Evolutionary conservation across 2,888 invertebrate genomes (phyloP).

Genomic region (Petrolisthes cinctipes): DNA sequence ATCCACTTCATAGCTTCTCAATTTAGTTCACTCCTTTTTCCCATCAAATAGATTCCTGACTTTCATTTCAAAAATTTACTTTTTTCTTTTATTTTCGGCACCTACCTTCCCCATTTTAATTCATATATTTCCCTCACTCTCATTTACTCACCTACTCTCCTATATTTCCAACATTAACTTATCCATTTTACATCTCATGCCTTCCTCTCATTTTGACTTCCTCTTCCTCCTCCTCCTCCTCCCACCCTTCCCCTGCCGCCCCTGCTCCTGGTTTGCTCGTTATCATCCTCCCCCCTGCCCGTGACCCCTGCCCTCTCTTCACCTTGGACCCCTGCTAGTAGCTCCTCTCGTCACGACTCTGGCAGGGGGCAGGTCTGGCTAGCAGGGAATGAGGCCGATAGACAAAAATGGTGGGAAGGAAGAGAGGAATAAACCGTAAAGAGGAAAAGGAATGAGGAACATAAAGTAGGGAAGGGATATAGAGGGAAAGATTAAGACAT

Average conservation of each 20-base stretch:
- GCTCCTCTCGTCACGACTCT: not conserved
- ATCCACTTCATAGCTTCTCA: no score
- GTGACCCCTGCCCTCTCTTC: not conserved
- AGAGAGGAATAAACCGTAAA: no score
- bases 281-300: not conserved
- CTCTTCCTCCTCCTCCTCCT: not conserved
- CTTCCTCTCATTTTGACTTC: not conserved
- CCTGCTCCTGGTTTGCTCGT: no score
- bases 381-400: no score
- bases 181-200: not conserved
- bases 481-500: not conserved
- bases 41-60: no score
- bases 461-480: not conserved
- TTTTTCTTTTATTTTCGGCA: not conserved
- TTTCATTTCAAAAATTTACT: no score
- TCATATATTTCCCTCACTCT: not conserved
- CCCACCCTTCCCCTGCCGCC: not conserved
- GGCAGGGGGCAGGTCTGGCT: not conserved
- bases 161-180: no score
- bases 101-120: not conserved
- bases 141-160: not conserved
- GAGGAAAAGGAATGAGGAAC: not conserved
- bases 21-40: no score
- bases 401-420: no score
- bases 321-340: not conserved